A percentile compares a stretch with the other conserved stretches of the same genome.
These are phyloP conservation scores for Sphecodes monilicornis DNA, from an alignment of 2,888 invertebrate genomes.

Conservation along the genomic window DNA sequence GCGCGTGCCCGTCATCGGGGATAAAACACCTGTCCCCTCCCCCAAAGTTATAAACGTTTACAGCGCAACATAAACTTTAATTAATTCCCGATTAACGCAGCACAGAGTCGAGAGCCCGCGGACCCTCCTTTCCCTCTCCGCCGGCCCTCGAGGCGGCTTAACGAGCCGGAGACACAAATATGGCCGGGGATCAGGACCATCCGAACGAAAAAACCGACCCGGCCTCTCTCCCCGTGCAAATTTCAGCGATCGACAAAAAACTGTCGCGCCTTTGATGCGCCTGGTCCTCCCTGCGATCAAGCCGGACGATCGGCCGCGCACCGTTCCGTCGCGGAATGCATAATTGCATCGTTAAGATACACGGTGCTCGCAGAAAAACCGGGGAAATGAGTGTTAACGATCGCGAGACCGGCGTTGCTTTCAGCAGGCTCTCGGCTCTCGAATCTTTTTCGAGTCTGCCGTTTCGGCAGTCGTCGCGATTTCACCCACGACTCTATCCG, in stretches of 20 bases:
- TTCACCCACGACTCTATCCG: neutral
- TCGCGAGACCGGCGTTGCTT: conserved; percentile 28
- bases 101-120: conserved; percentile 21
- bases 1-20: conserved; percentile 62
- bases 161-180: conserved; percentile 57
- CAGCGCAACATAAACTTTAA: conserved; percentile 82
- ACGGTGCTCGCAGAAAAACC: neutral
- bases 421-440: neutral
- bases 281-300: conserved; percentile 31
- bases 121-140: conserved; percentile 2
- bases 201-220: neutral
- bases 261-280: conserved; percentile 37
- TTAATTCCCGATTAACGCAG: conserved; percentile 82
- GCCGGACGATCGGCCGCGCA: conserved; percentile 27
- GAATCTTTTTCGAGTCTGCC: neutral
- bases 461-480: neutral
- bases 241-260: conserved; percentile 39
- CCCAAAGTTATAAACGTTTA: conserved; percentile 80
- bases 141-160: conserved; percentile 29
- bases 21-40: conserved; percentile 76
- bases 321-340: conserved; percentile 43
- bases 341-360: conserved; percentile 59
- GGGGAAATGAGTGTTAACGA: neutral
- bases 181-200: conserved; percentile 31
- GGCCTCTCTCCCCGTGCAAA: conserved; percentile 22